These are phyloP conservation scores for Apamea sordens DNA, from an alignment of 2,888 invertebrate species.

Conservation along the genomic window DNA sequence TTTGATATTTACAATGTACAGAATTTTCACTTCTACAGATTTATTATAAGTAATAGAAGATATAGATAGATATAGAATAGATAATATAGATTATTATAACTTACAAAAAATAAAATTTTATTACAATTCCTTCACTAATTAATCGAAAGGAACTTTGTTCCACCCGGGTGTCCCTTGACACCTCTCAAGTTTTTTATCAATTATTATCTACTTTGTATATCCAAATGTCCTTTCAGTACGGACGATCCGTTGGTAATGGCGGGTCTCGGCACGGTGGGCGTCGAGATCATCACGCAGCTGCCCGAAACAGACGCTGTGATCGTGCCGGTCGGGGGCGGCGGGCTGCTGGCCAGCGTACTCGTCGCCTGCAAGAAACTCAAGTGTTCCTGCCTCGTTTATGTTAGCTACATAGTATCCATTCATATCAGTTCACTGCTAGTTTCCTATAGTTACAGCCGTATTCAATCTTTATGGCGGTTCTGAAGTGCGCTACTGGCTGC, in stretches of 20 bases:
- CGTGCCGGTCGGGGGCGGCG: constrained; percentile 82
- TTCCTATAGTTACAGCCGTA: background rate
- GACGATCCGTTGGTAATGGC: constrained; percentile 85
- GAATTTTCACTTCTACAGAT: too few relatives aligned
- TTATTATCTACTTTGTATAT: background rate
- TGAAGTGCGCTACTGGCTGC: background rate
- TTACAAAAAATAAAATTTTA: too few relatives aligned
- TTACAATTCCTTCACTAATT: too few relatives aligned
- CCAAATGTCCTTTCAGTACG: constrained; percentile 68
- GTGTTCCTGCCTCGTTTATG: constrained; percentile 86
- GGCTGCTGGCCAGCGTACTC: constrained; percentile 81
- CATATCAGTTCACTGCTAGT: background rate
- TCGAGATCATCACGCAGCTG: constrained; percentile 85
- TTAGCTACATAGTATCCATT: constrained; percentile 63
- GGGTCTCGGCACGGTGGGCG: constrained; percentile 84
- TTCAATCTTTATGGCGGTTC: background rate
- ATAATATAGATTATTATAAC: too few relatives aligned
- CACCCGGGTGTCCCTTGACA: too few relatives aligned
- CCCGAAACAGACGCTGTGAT: constrained; percentile 86
- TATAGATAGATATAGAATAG: too few relatives aligned
- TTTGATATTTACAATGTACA: too few relatives aligned
- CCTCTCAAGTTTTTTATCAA: too few relatives aligned
- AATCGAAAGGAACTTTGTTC: too few relatives aligned
- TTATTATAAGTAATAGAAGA: too few relatives aligned
- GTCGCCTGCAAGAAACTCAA: constrained; percentile 87